A percentile compares a stretch with the other conserved stretches of the same genome.
These are phyloP conservation scores for Endomychus coccineus DNA, from an alignment of 2,888 invertebrate species.

Conservation along the genomic window DNA sequence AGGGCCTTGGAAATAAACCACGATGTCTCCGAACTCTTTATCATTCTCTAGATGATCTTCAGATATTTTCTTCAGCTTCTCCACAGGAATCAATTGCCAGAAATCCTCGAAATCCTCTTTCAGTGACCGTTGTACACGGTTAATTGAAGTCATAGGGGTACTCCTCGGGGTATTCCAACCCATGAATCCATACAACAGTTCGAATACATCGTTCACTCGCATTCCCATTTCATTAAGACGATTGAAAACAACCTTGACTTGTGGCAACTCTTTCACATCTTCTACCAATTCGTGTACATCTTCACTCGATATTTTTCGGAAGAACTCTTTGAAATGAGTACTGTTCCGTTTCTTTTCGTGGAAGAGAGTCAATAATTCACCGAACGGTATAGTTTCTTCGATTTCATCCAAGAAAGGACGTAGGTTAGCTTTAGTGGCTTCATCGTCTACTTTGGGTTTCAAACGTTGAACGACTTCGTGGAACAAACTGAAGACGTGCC, in stretches of 20 bases:
- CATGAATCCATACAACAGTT: constrained; percentile 13
- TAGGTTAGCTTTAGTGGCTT: constrained; percentile 8
- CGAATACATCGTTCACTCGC: constrained; percentile 8
- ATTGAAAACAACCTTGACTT: constrained; percentile 13
- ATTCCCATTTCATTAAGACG: constrained; percentile 8
- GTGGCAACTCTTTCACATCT: constrained; percentile 22
- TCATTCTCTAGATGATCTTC: constrained; percentile 24
- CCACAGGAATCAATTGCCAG: constrained; percentile 23
- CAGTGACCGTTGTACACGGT: neutral
- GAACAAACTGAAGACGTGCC: constrained; percentile 8
- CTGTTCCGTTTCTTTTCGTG: constrained; percentile 24
- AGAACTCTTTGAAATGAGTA: constrained; percentile 27
- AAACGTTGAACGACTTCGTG: constrained; percentile 11
- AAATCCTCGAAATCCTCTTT: constrained; percentile 14
- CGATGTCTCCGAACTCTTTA: constrained; percentile 24
- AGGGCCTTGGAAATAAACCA: constrained; percentile 26
- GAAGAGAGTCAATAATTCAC: constrained; percentile 20
- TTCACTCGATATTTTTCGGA: constrained; percentile 20
- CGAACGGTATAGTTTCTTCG: constrained; percentile 20
- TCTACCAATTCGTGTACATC: constrained; percentile 24
- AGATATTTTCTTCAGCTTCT: constrained; percentile 24
- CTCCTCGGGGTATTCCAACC: constrained; percentile 8
- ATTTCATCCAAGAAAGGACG: constrained; percentile 25
- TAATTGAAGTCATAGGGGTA: neutral
- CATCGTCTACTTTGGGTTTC: constrained; percentile 8